Percentiles rank a stretch among this genome's conserved stretches.
phyloP scores from a whole-genome alignment of 2,888 invertebrate genomes.

The Acronicta aceris region DNA sequence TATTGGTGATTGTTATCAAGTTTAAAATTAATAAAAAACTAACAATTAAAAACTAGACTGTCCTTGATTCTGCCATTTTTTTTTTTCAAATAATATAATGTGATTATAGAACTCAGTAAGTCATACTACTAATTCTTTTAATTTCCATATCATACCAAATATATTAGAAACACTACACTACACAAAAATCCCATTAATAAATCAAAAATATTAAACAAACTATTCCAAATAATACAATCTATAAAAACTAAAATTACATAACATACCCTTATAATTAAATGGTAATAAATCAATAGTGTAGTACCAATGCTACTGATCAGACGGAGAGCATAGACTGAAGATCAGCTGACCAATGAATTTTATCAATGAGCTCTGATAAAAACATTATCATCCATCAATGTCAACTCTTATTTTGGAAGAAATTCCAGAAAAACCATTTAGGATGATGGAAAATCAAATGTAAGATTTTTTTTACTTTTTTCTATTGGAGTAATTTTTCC shows the following conservation, averaged over 20 bases:
- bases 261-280: conserved; percentile 19
- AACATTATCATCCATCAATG: conserved; percentile 72
- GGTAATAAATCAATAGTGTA: conserved; percentile 2
- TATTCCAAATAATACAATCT: neutral
- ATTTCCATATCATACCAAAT: too few relatives aligned
- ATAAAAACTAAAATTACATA: conserved; percentile 35
- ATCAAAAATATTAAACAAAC: neutral
- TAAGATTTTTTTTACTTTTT: neutral
- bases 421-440: neutral
- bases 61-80: conserved; percentile 36
- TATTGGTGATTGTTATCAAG: neutral
- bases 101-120: too few relatives aligned
- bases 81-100: too few relatives aligned
- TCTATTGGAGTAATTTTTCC: neutral
- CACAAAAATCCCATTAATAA: too few relatives aligned
- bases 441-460: neutral
- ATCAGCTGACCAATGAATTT: conserved; percentile 67
- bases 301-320: conserved; percentile 12
- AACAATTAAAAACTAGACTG: conserved; percentile 1
- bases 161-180: too few relatives aligned
- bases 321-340: conserved; percentile 36
- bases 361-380: conserved; percentile 67
- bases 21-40: neutral
- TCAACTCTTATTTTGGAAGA: conserved; percentile 51
- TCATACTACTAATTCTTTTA: too few relatives aligned